These are phyloP conservation scores for Rugalucina vietnamica DNA, from an alignment of 2,888 invertebrate species.

Conservation along the genomic window DNA sequence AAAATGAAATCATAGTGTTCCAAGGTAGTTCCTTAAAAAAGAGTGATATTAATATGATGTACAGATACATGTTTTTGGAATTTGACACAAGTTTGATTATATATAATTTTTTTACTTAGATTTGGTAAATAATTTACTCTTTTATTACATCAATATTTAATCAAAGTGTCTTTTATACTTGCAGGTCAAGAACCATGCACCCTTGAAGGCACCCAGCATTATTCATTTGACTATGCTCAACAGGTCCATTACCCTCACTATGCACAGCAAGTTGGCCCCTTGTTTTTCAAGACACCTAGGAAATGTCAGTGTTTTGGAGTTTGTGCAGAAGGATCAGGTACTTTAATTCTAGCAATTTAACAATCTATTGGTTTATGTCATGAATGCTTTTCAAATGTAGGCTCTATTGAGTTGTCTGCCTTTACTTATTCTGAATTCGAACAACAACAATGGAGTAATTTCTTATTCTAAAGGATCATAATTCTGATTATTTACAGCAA, in stretches of 20 bases:
- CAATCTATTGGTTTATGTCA: too few species aligned
- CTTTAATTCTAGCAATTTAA: too few species aligned
- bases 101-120: not conserved
- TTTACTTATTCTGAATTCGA: too few species aligned
- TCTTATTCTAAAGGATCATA: too few species aligned
- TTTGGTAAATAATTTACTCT: not conserved
- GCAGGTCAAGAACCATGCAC: not conserved
- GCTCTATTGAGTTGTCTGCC: too few species aligned
- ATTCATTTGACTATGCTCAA: not conserved
- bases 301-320: not conserved
- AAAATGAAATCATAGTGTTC: too few species aligned
- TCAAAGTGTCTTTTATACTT: not conserved
- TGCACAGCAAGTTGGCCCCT: not conserved
- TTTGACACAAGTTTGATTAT: not conserved
- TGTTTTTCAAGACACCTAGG: not conserved
- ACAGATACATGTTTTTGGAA: not conserved
- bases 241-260: not conserved
- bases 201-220: not conserved
- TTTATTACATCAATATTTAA: not conserved
- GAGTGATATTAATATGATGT: not conserved
- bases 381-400: too few species aligned
- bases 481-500: too few species aligned
- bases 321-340: not conserved
- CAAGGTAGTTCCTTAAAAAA: too few species aligned
- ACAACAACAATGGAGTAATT: too few species aligned